Base-by-base conservation (phyloP, 1,140 invertebrate species). In the Pachyrhynchus sulphureomaculatus region DNA sequence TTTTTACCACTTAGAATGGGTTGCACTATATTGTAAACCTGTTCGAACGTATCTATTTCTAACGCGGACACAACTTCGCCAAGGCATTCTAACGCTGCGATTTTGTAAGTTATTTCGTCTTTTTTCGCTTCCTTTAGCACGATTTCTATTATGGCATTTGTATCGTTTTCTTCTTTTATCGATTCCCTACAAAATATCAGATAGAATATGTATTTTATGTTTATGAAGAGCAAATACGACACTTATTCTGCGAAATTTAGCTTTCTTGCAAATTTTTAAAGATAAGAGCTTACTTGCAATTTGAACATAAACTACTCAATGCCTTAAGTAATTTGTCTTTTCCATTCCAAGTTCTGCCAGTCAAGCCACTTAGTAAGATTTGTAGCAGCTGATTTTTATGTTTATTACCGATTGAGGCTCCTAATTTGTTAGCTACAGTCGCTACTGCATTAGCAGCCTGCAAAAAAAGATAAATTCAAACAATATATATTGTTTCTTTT, bases 311-410 rank as follows among this genome's bases (percentile, higher is more conserved):
- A 15, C 82, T 84, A 20, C 88, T 83, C 9, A 95, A 72, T 0
- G 92, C 92, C 68, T 87, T 83, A 3, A 95, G 70, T 5, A 95
- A 72, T 52, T 86, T 81, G 67, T 94, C 88, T 76, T 96, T 96
- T 13, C 93, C 93, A 65, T 88, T 85, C 85, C 92, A 96, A 0
- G 90, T 95, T 69, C 92, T 84, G 4, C 93, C 93, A 53, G 85
- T 83, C n/a, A 93, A 78, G 1, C 87, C 88, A 48, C 80, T 81
- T 0, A 89, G 76, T 24, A 95, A 73, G 39, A 90, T 83, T 23
- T 80, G 82, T 1, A 94, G 76, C 8, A 95, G 78, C 12, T 76
- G 77, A 64, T 86, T 82, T 23, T 89, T 77, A 54, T 90, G 82
- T 4, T 82, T 78, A 9, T 83, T 78, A n/a, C 85, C 83, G 39